Base-by-base conservation (phyloP, 2,113 vertebrate genomes). In the Aptenodytes forsteri region DNA sequence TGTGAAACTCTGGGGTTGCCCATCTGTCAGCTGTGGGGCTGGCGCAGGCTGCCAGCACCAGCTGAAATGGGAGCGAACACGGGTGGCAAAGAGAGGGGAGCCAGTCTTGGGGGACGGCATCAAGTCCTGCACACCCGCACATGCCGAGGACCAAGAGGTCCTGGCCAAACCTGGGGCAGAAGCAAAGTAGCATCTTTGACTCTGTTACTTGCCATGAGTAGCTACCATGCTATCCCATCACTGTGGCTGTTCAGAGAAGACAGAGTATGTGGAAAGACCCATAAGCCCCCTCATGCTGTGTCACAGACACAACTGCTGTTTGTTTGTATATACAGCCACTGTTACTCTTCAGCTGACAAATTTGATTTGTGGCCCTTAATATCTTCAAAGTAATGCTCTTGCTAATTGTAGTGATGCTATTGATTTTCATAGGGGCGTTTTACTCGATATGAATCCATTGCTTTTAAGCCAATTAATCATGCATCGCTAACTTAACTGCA, bases 401-500 rank as follows among this genome's bases (percentile, higher is more conserved):
- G 95, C 96, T 98, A 98, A 98, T 94, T 97, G 90, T 92, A 97
- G 93, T 94, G 91, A 94, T 79, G 89, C 73, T 97, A 98, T 97
- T 94, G 98, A 98, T 98, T 97, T 97, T 98, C 96, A 98, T 95
- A 98, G 93, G 97, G 87, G 85, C 66, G 20, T 93, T 98, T 96
- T 96, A 65, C 87, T 97, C 89, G 62, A 56, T 94, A n/a, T 84
- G 86, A 97, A 97, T 72, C 93, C 89, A 83, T 54, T 81, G 77
- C 95, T 95, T 97, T 96, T 86, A 98, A 94, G 83, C 70, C 91
- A 87, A 86, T 95, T 95, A 97, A 95, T 97, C 95, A 96, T 36
- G 65, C 67, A 42, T 79, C 56, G 0, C 93, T 97, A 52, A 49
- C 71, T 83, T 87, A 86, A 87, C 88, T 94, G 93, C 88, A 95